Evolutionary conservation across 2,888 invertebrate genomes (phyloP).

Genomic region (Fabriciana adippe): DNA sequence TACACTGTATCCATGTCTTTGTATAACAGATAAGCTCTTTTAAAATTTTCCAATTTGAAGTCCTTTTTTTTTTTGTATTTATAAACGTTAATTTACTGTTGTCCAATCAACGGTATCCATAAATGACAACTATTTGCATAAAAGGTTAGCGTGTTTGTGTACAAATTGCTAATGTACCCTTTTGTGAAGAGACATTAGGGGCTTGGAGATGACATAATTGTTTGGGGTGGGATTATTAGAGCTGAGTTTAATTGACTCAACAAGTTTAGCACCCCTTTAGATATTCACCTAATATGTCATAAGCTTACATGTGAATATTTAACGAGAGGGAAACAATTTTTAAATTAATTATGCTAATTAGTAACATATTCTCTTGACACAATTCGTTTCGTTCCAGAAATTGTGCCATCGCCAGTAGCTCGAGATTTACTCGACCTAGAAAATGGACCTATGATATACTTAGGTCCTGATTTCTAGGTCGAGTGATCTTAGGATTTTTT

Average conservation of each 20-base stretch:
- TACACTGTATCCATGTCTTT: no score
- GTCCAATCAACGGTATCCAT: slow-evolving; percentile 27
- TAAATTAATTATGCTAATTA: neutral
- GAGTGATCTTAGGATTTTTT: slow-evolving; percentile 14
- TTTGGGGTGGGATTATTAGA: slow-evolving; percentile 70
- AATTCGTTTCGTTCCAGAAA: slow-evolving; percentile 31
- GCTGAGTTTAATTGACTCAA: slow-evolving; percentile 73
- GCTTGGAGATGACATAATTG: slow-evolving; percentile 68
- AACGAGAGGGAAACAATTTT: slow-evolving; percentile 34
- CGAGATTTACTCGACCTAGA: slow-evolving; percentile 36
- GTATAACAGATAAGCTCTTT: neutral
- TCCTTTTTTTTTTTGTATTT: neutral
- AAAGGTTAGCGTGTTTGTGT: slow-evolving; percentile 42
- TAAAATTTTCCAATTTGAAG: neutral
- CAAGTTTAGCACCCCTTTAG: slow-evolving; percentile 66
- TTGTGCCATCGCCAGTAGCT: slow-evolving; percentile 32
- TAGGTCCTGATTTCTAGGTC: slow-evolving; percentile 31
- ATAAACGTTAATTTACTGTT: slow-evolving; percentile 31
- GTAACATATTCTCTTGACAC: slow-evolving; percentile 6
- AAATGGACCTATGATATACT: slow-evolving; percentile 23
- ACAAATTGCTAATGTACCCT: slow-evolving; percentile 58
- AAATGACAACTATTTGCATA: slow-evolving; percentile 42
- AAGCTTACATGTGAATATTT: slow-evolving; percentile 47
- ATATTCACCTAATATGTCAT: slow-evolving; percentile 53
- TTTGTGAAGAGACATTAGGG: slow-evolving; percentile 61